A percentile compares a stretch with the other conserved stretches of the same genome.
Conservation (phyloP, 2,888 invertebrate genomes). For the Epinotia ramella region DNA sequence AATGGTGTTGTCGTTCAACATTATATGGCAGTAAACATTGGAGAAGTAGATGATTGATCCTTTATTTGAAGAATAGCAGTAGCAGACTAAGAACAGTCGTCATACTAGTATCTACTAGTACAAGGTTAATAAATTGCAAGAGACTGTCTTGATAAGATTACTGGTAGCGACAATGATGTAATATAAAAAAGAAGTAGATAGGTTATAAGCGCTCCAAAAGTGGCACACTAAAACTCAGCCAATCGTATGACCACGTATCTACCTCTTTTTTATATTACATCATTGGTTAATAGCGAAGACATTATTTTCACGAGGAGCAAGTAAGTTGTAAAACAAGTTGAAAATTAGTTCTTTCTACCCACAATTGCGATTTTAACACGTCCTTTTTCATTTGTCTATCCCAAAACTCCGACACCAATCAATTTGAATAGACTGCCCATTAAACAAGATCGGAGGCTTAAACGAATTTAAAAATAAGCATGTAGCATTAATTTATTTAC, state of each 20-base stretch:
- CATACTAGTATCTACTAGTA: no score
- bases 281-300: neutral
- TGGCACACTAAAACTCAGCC: no score
- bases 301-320: no score
- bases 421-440: conserved; percentile 22
- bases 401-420: conserved; percentile 24
- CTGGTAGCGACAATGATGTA: no score
- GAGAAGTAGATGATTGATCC: conserved; percentile 5
- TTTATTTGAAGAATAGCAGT: conserved; percentile 18
- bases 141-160: neutral
- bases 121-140: no score
- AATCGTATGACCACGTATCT: no score
- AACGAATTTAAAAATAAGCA: conserved; percentile 61
- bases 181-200: no score
- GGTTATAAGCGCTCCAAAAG: no score
- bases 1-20: conserved; percentile 43
- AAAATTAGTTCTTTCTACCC: neutral
- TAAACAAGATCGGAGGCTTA: conserved; percentile 48
- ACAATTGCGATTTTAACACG: neutral
- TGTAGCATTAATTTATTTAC: conserved; percentile 69
- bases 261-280: no score
- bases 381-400: neutral
- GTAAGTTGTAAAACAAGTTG: neutral
- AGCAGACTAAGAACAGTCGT: neutral
- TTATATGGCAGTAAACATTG: conserved; percentile 33